Conservation (phyloP, 2,888 invertebrate species). For the Harpalus rufipes region DNA sequence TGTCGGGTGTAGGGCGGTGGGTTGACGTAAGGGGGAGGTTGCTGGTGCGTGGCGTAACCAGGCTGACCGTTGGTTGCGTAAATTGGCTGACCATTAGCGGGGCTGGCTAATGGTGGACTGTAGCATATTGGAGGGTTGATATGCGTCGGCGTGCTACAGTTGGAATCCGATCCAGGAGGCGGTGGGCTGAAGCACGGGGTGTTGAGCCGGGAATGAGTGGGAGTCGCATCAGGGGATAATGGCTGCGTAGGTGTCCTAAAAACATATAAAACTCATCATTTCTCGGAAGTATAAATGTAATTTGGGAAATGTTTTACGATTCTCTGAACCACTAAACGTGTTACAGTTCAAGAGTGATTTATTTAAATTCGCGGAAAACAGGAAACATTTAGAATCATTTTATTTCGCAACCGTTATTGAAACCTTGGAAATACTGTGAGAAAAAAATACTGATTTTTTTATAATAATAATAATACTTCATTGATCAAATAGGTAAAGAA, state of each 20-base stretch:
- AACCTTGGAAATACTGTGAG: too few relatives aligned
- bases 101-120: conserved; percentile 71
- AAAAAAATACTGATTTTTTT: too few relatives aligned
- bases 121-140: conserved; percentile 74
- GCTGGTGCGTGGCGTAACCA: conserved; percentile 60
- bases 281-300: background rate
- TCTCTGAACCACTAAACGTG: background rate
- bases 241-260: conserved; percentile 73
- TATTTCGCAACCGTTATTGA: too few relatives aligned
- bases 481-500: too few relatives aligned
- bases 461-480: too few relatives aligned
- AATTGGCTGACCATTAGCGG: conserved; percentile 53
- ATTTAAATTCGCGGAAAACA: too few relatives aligned
- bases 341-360: background rate
- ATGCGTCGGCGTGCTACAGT: conserved; percentile 75
- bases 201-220: conserved; percentile 76
- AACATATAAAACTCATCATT: conserved; percentile 21
- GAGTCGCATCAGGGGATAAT: conserved; percentile 76
- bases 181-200: conserved; percentile 75
- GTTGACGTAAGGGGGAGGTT: conserved; percentile 77
- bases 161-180: conserved; percentile 73
- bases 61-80: conserved; percentile 60
- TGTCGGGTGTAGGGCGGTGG: conserved; percentile 74
- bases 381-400: too few relatives aligned
- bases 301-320: conserved; percentile 6